A percentile compares a stretch with the other conserved stretches of the same genome.
phyloP scores from a whole-genome alignment of 2,113 vertebrate species.

The Pomatostomus ruficeps region DNA sequence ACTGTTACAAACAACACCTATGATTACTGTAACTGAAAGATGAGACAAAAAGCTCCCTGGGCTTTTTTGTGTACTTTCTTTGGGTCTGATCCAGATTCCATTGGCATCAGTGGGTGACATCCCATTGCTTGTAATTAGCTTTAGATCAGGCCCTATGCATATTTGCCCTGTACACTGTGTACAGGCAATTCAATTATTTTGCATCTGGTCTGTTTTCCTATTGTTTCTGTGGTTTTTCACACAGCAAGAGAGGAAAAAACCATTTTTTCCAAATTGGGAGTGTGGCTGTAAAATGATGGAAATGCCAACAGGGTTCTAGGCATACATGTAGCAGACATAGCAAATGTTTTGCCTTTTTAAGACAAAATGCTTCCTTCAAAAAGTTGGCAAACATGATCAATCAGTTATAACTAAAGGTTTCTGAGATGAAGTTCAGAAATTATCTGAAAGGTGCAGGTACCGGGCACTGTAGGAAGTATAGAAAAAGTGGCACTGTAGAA shows the following conservation, averaged over 20 bases:
- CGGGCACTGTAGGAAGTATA: background rate
- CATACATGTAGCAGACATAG: background rate
- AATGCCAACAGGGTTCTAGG: background rate
- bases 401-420: background rate
- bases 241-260: background rate
- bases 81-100: background rate
- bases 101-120: background rate
- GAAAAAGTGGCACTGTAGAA: background rate
- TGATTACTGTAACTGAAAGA: conserved; percentile 33
- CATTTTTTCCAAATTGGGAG: background rate
- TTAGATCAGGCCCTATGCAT: background rate
- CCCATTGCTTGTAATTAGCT: background rate
- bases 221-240: conserved; percentile 10
- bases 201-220: background rate
- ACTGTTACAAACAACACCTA: conserved; percentile 53
- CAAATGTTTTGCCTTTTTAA: background rate
- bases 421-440: background rate
- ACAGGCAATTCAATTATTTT: background rate
- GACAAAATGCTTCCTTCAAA: conserved; percentile 30
- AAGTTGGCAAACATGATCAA: background rate
- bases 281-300: background rate
- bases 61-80: background rate
- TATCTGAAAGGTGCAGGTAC: background rate
- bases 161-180: background rate
- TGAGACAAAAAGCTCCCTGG: background rate